Evolutionary conservation across 2,797 vertebrate species (phyloP).

Genomic region (Eutrigla gurnardus): DNA sequence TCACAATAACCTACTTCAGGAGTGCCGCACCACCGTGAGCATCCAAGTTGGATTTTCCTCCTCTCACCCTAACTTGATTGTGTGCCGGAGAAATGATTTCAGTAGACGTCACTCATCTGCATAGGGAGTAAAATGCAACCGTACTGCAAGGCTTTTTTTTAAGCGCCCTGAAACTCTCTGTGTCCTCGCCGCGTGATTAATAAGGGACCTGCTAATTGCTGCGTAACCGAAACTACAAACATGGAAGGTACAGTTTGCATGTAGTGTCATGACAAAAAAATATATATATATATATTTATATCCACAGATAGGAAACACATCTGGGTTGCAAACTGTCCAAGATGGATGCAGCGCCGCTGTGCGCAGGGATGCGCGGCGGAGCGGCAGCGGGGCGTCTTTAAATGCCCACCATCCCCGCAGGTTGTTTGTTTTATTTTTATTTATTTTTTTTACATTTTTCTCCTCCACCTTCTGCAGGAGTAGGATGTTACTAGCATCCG

Average conservation of each 20-base stretch:
- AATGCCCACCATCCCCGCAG: conserved; percentile 34
- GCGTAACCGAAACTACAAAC: conserved; percentile 70
- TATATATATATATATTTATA: conserved; percentile 37
- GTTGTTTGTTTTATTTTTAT: conserved; percentile 1
- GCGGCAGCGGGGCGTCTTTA: conserved; percentile 55
- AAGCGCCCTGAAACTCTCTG: conserved; percentile 44
- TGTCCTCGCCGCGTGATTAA: conserved; percentile 27
- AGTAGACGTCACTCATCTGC: conserved; percentile 84
- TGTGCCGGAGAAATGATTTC: conserved; percentile 76
- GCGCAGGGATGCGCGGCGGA: conserved; percentile 70
- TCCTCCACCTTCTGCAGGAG: conserved; percentile 63
- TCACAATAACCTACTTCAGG: conserved; percentile 55
- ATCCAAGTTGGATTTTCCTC: conserved; percentile 58
- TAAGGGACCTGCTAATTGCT: conserved; percentile 51
- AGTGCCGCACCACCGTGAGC: conserved; percentile 43
- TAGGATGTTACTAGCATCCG: conserved; percentile 94
- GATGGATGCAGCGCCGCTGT: conserved; percentile 80
- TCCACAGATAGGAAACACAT: conserved; percentile 63
- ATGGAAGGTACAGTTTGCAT: conserved; percentile 81
- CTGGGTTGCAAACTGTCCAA: conserved; percentile 75
- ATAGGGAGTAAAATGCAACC: conserved; percentile 81
- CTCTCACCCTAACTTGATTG: conserved; percentile 81
- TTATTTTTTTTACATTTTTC: conserved; percentile 7
- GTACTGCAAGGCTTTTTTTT: conserved; percentile 59
- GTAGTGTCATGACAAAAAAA: conserved; percentile 47